These are phyloP conservation scores for Tachina lurida DNA, from an alignment of 2,888 invertebrate species.

Conservation along the genomic window DNA sequence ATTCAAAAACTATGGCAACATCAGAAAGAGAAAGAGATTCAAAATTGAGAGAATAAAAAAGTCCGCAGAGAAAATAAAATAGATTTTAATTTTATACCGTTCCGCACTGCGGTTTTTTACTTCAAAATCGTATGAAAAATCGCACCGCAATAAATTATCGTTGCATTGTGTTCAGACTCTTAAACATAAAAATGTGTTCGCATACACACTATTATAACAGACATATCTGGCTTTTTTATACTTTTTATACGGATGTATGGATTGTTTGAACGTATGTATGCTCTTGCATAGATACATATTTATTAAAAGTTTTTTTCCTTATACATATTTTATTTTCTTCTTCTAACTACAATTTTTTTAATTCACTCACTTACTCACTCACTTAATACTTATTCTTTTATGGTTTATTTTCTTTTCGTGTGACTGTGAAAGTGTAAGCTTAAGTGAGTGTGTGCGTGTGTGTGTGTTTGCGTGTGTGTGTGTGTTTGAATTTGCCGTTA, in stretches of 20 bases:
- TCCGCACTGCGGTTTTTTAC: too few relatives aligned
- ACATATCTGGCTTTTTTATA: constrained; percentile 39
- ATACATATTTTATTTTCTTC: constrained; percentile 8
- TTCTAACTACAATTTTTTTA: constrained; percentile 34
- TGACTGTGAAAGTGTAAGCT: background rate
- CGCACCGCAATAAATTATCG: too few relatives aligned
- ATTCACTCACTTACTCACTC: constrained; percentile 25
- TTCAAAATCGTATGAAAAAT: too few relatives aligned
- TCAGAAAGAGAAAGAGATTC: too few relatives aligned
- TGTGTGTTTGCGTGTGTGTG: background rate
- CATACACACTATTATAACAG: constrained; percentile 5
- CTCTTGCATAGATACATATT: background rate
- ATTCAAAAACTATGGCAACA: too few relatives aligned
- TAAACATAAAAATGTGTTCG: background rate
- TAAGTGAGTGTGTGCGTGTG: background rate
- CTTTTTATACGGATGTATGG: constrained; percentile 24
- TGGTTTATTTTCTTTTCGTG: constrained; percentile 2
- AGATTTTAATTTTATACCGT: too few relatives aligned
- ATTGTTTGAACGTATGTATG: background rate
- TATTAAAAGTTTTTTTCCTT: constrained; percentile 48
- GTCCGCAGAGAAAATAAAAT: too few relatives aligned
- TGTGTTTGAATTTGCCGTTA: background rate
- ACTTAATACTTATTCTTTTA: constrained; percentile 48
- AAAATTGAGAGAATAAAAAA: too few relatives aligned
- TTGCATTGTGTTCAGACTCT: too few relatives aligned